A percentile compares a stretch with the other conserved stretches of the same genome.
phyloP scores from a whole-genome alignment of 2,113 vertebrate species.

The Serinus canaria region DNA sequence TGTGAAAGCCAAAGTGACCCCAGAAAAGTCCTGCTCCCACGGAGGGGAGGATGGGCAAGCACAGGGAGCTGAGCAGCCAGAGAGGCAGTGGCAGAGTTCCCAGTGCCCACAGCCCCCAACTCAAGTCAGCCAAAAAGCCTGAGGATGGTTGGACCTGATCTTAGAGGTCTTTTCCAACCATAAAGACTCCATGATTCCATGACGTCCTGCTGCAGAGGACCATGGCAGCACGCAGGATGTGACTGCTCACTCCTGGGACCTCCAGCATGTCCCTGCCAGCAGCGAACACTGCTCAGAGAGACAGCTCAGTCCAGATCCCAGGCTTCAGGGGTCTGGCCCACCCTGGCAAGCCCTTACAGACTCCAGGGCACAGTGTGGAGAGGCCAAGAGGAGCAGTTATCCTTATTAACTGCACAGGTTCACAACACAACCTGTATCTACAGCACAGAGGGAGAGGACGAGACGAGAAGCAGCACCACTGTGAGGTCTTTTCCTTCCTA shows the following conservation, averaged over 20 bases:
- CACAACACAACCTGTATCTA: not conserved
- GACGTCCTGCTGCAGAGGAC: not conserved
- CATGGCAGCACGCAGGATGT: rapidly evolving
- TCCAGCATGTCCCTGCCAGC: rapidly evolving
- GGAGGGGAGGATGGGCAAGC: not conserved
- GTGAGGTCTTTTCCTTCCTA: not conserved
- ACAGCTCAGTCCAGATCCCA: not conserved
- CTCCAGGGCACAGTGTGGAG: rapidly evolving
- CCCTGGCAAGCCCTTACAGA: not conserved
- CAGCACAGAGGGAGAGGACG: not conserved
- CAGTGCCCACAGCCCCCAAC: not conserved
- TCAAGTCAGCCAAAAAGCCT: not conserved
- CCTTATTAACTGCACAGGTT: not conserved
- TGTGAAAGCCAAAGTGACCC: not conserved
- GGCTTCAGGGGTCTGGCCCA: not conserved
- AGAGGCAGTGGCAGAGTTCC: not conserved
- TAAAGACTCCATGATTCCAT: not conserved
- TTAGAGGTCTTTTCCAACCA: not conserved
- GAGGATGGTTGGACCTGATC: not conserved
- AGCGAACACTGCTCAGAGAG: not conserved
- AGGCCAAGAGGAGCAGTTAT: not conserved
- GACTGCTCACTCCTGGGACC: not conserved
- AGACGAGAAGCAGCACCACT: rapidly evolving
- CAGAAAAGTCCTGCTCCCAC: rapidly evolving
- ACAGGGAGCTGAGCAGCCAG: not conserved